phyloP scores from a whole-genome alignment of 2,888 invertebrate genomes.

The Tenthredo amoena region DNA sequence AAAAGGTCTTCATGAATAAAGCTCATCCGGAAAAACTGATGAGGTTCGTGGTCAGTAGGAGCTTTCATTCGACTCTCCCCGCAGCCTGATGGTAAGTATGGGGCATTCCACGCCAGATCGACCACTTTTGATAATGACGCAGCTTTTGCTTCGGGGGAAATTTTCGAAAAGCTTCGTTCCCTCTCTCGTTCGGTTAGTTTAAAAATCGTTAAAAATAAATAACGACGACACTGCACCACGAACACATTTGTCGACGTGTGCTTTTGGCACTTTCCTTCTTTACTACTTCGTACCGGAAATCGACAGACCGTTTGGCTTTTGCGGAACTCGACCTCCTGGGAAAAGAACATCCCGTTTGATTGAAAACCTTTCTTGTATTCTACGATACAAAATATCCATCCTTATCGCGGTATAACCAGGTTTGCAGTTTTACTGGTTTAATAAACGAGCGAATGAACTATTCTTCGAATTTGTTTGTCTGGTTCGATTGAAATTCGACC shows the following conservation, averaged over 20 bases:
- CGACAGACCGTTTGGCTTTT: constrained; percentile 17
- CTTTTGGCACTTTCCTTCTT: neutral
- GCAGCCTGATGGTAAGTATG: neutral
- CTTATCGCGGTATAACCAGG: neutral
- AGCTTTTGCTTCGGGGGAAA: neutral
- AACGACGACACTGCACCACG: neutral
- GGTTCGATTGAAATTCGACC: neutral
- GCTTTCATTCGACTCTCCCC: neutral
- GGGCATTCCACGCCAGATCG: no score
- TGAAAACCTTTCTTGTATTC: constrained; percentile 20
- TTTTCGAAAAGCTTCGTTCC: neutral
- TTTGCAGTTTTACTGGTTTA: neutral
- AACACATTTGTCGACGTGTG: neutral
- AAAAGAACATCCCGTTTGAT: constrained; percentile 24
- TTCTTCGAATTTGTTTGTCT: neutral
- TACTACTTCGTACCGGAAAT: constrained; percentile 26
- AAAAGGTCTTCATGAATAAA: constrained; percentile 21
- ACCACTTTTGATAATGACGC: no score
- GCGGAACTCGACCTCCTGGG: constrained; percentile 18
- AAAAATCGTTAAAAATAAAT: constrained; percentile 15
- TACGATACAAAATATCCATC: neutral
- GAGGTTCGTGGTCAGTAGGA: neutral
- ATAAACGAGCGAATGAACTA: no score
- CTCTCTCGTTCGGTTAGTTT: neutral
- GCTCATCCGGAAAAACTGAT: constrained; percentile 8